Evolutionary conservation across 2,888 invertebrate genomes (phyloP), one percentile per base, ranked within the genome.

Genomic region (Oxycera nigricornis): DNA sequence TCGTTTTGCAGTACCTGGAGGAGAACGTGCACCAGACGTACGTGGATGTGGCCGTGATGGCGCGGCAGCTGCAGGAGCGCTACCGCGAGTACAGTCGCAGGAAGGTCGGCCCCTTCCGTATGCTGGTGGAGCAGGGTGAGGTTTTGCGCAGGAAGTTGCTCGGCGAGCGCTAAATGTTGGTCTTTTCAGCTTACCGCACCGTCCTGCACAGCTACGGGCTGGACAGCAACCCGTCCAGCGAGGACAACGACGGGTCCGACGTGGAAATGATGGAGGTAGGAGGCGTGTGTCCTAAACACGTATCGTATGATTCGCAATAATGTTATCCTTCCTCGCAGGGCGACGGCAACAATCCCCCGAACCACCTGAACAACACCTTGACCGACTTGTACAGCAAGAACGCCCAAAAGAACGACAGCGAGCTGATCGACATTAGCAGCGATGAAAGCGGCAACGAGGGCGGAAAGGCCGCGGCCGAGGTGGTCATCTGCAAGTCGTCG

Each of bases 41-140:
- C 82, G 90, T 95, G 78, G 94, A 95, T 87, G 91, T 94, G 74
- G 91, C 91, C 82, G 90, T 91, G 81, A 94, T 95, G 93, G 92
- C 94, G 79, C 92, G 92, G 83, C 89, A 90, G 79, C 87, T 95
- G 72, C 92, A 93, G 86, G 89, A 88, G 80, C 90, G 89, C 79
- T 91, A 90, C 81, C 87, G 91, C 73, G 95, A 96, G 81, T 96
- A 96, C 86, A 89, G 89, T 74, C 91, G 91, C 80, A 91, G 93
- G 81, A 95, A 95, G 86, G 89, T 91, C 76, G 89, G 88, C 74
- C 92, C 92, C n/a, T 95, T 96, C 83, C 89, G 91, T 81, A 88
- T 89, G 74, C 87, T 91, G 82, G 94, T 95, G n/a, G 91, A 91
- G 81, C 89, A 88, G 81, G 87, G 87, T 87, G 81, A 76, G 78